Percentiles rank a stretch among this genome's conserved stretches.
Evolutionary conservation across 2,113 vertebrate species (phyloP).

Genomic region (Melanostigma gelatinosum): DNA sequence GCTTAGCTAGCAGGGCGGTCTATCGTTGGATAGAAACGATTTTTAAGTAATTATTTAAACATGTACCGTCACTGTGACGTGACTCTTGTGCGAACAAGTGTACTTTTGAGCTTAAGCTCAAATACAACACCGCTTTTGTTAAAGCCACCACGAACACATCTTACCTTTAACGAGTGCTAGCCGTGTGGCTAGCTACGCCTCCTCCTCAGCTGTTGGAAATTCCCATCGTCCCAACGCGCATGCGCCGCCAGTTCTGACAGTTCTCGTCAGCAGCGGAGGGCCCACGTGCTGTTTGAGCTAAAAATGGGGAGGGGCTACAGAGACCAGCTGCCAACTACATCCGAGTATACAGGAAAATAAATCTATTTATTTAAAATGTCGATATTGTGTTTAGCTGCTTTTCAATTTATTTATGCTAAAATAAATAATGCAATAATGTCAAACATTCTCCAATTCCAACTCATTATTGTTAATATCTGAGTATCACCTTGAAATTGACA

Average conservation of each 20-base stretch:
- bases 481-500: too few relatives aligned
- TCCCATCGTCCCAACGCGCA: conserved; percentile 73
- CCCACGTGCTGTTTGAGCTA: too few relatives aligned
- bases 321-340: too few relatives aligned
- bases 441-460: too few relatives aligned
- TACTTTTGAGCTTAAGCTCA: neutral
- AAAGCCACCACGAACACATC: conserved; percentile 33
- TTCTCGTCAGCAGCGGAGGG: neutral
- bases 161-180: conserved; percentile 81
- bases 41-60: neutral
- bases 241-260: conserved; percentile 63
- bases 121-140: neutral
- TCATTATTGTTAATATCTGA: too few relatives aligned
- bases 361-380: too few relatives aligned
- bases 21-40: neutral
- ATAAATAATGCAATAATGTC: too few relatives aligned
- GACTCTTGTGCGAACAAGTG: fast-evolving
- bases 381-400: too few relatives aligned
- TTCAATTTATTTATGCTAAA: too few relatives aligned
- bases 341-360: too few relatives aligned
- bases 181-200: conserved; percentile 71
- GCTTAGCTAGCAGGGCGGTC: conserved; percentile 60
- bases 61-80: fast-evolving
- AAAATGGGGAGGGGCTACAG: too few relatives aligned
- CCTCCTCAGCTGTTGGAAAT: conserved; percentile 82